Base-by-base conservation (phyloP, 2,797 vertebrate species). In the Psittacula derbiana region DNA sequence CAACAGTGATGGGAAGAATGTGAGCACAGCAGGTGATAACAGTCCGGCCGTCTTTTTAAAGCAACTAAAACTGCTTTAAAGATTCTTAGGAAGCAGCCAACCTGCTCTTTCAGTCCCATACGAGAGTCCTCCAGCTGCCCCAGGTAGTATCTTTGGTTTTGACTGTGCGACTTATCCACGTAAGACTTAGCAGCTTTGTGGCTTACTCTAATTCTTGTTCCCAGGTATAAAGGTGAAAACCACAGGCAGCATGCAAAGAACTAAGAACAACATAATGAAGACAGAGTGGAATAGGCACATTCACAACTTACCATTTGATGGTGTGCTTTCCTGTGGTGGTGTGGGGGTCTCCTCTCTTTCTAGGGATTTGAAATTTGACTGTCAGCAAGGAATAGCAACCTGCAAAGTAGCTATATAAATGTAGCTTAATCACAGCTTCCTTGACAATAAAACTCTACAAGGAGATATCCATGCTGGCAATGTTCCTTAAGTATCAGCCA, bases 1-100 rank as follows among this genome's bases (percentile, higher is more conserved):
- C 91, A 97, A 97, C 66, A 94, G 10, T 53, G 92, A 90, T 67
- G 79, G 70, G 19, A 92, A 94, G 79, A 96, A 81, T 0, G 2
- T 1, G 25, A 87, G 40, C 86, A 93, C 75, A 94, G 92, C 41
- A 95, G 86, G 91, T 85, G 65, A 43, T 80, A 74, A 92, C 80
- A 60, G 28, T 64, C 71, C 67, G 85, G 65, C 24, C 5, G 1
- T 71, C 57, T 47, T 90, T 81, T 72, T 62, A 91, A 92, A 93
- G 28, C 44, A 94, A 75, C 57, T 85, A 70, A 84, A 71, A 50
- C 43, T 88, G 24, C 27, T 69, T 92, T 93, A 53, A 36, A 89
- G 30, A 71, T 55, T 86, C 67, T 89, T 58, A 83, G 25, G 62
- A 71, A 95, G 24, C 28, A 90, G 65, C 72, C 76, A 8, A n/a